Conservation (phyloP, 1,140 invertebrate genomes). For the Musca vetustissima region DNA sequence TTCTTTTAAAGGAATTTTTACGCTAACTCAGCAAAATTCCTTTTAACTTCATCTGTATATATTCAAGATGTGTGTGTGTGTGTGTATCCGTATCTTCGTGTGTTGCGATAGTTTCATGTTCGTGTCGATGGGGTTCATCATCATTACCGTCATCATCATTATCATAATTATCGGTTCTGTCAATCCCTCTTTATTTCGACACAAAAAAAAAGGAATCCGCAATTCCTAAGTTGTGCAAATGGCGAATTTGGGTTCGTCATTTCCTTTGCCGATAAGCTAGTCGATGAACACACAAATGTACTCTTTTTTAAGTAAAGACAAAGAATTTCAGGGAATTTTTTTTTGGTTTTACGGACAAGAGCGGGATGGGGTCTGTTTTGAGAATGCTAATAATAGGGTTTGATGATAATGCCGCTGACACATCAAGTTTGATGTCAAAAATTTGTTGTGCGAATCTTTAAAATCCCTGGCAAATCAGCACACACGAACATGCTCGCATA, state of each 20-base stretch:
- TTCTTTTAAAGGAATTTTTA: constrained; percentile 16
- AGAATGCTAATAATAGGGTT: constrained; percentile 12
- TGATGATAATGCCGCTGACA: constrained; percentile 21
- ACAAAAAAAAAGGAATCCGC: too few relatives aligned
- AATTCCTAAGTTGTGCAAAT: too few relatives aligned
- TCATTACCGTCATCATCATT: too few relatives aligned
- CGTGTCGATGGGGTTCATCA: not conserved
- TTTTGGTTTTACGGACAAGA: too few relatives aligned
- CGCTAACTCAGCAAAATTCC: constrained; percentile 21
- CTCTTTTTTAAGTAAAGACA: too few relatives aligned
- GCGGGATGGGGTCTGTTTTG: too few relatives aligned
- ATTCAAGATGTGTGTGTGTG: not conserved
- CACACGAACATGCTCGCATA: too few relatives aligned
- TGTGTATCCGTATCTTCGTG: not conserved
- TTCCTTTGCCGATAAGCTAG: too few relatives aligned
- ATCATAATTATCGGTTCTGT: not conserved
- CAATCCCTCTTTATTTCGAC: not conserved
- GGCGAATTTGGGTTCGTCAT: too few relatives aligned
- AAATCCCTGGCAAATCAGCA: not conserved
- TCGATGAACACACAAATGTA: too few relatives aligned
- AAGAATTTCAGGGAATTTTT: too few relatives aligned
- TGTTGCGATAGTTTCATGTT: not conserved
- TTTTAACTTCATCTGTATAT: constrained; percentile 3
- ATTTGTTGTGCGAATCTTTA: not conserved
- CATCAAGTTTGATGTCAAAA: constrained; percentile 17